Base-by-base conservation (phyloP, 2,113 vertebrate genomes). In the Noturus placidus region DNA sequence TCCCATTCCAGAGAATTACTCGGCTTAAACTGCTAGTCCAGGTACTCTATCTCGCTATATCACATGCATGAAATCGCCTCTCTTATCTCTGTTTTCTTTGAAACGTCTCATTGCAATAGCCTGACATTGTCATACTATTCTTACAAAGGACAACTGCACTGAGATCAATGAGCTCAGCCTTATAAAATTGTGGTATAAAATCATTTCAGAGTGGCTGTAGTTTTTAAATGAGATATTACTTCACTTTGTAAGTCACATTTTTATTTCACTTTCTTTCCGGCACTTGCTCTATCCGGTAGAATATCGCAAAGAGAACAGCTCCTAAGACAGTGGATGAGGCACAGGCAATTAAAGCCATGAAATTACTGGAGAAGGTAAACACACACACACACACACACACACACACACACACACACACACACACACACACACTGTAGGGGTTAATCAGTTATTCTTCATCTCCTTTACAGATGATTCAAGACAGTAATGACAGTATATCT, bases 1-100 rank as follows among this genome's bases (percentile, higher is more conserved):
- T 99, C 52, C 98, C 98, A 5, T 99, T 99, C 90, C 98, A 99
- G 90, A 96, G 98, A 57, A 99, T 99, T 90, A 99, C 97, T 57
- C 96, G 98, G 8, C 95, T 99, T 70, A 99, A 98, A 87, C 96
- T 99, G 85, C 96, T 99, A 83, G 96, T 99, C 1, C 98, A 99
- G 96, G 98, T 99, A 92, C 25, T 14, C 19, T n/a, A 14, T 72
- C n/a, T 52, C 50, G 67, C 30, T 59, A 25, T 6, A 52, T 35
- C 30, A 10, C 30, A 57, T 67, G 33, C 67, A 38, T 63, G 33
- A n/a, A 14, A 14, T 82, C 25, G 20, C 56, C 1, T 42, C 20
- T 5, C 20, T 72, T 56, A 20, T 33, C 46, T 56, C 78, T 5
- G 20, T 72, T 33, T 20, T 33, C 50, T 56, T 80, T n/a, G 38